Percentiles rank a stretch among this genome's conserved stretches.
phyloP scores from a whole-genome alignment of 2,888 invertebrate species.

The Acronicta aceris region DNA sequence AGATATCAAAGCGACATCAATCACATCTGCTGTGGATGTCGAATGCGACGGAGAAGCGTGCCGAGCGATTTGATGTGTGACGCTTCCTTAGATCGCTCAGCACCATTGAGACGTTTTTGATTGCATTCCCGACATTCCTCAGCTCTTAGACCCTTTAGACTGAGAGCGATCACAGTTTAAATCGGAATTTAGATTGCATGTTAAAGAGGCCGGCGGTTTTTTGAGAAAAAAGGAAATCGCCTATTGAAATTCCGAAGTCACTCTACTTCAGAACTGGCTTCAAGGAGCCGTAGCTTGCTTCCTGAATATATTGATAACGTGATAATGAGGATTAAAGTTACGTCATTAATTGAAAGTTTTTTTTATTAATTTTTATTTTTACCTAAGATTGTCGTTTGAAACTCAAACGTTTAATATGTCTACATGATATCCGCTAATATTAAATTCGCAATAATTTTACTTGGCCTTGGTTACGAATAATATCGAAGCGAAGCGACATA shows the following conservation, averaged over 20 bases:
- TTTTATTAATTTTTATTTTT: too few species aligned
- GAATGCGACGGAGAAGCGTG: slow-evolving; percentile 51
- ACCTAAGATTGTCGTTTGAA: too few species aligned
- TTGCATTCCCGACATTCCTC: slow-evolving; percentile 64
- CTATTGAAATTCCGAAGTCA: slow-evolving; percentile 53
- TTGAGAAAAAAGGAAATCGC: slow-evolving; percentile 48
- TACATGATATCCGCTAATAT: too few species aligned
- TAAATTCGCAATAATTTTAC: too few species aligned
- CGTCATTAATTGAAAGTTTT: too few species aligned
- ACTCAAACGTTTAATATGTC: too few species aligned
- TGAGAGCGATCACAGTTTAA: slow-evolving; percentile 62
- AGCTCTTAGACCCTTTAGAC: slow-evolving; percentile 57
- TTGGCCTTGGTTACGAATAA: too few species aligned
- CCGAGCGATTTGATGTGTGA: slow-evolving; percentile 61
- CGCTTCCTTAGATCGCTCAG: slow-evolving; percentile 56
- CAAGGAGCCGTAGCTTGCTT: slow-evolving; percentile 16
- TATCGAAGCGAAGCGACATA: too few species aligned
- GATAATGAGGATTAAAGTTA: slow-evolving; percentile 37
- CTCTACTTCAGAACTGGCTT: slow-evolving; percentile 17
- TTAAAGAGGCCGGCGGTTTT: slow-evolving; percentile 57
- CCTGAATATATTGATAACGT: slow-evolving; percentile 33
- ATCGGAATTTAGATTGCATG: slow-evolving; percentile 63
- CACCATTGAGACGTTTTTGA: slow-evolving; percentile 65
- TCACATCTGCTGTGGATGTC: slow-evolving; percentile 52
- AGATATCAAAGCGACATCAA: slow-evolving; percentile 42